These are phyloP conservation scores for Cydia amplana DNA, from an alignment of 1,140 invertebrate species.

Conservation along the genomic window DNA sequence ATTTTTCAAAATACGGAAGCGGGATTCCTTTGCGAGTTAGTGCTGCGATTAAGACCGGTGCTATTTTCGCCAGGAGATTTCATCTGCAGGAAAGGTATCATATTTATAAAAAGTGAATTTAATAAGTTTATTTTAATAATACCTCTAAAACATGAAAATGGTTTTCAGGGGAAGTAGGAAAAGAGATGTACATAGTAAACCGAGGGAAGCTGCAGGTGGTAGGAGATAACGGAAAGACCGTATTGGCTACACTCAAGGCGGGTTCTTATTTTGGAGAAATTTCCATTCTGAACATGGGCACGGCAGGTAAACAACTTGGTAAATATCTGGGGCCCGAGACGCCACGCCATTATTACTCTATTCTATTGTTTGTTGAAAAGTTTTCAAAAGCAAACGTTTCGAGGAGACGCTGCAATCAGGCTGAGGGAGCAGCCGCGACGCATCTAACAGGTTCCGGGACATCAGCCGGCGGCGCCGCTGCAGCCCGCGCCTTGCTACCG, in stretches of 20 bases:
- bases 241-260: conserved; percentile 96
- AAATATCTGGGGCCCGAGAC: conserved; percentile 87
- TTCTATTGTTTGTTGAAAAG: conserved; percentile 63
- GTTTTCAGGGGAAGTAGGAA: conserved; percentile 95
- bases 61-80: conserved; percentile 99
- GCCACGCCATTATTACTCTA: conserved; percentile 78
- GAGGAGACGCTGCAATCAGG: conserved; percentile 79
- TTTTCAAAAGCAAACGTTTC: conserved; percentile 71
- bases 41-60: conserved; percentile 95
- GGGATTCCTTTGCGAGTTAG: conserved; percentile 98
- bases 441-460: conserved; percentile 75
- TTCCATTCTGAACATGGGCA: conserved; percentile 99
- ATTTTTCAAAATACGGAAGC: conserved; percentile 99
- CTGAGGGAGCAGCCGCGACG: conserved; percentile 75
- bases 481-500: conserved; percentile 29
- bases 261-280: conserved; percentile 99
- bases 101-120: neutral
- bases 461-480: conserved; percentile 60
- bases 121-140: conserved; percentile 17
- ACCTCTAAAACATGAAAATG: conserved; percentile 32
- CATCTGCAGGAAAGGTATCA: conserved; percentile 97
- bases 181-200: conserved; percentile 99
- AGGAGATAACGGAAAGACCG: conserved; percentile 97
- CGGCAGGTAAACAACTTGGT: conserved; percentile 97
- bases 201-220: conserved; percentile 97